Percentiles rank a stretch among this genome's conserved stretches.
Conservation (phyloP, 2,113 vertebrate species). For the Periophthalmus modestus region DNA sequence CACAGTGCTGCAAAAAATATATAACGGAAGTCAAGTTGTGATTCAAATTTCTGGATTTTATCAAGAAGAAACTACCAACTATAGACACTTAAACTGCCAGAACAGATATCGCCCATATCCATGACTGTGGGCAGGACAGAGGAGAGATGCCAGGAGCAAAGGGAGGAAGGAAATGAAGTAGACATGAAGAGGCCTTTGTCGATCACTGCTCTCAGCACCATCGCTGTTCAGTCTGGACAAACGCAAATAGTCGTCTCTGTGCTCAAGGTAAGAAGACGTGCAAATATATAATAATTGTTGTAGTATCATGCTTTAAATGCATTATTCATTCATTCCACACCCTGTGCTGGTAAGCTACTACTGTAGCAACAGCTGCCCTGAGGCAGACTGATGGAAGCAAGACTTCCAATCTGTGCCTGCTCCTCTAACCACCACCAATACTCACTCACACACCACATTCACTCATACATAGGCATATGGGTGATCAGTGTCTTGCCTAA, state of each 20-base stretch:
- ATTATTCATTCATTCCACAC: too few relatives aligned
- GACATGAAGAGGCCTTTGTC: background rate
- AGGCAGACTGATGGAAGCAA: too few relatives aligned
- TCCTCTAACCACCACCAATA: too few relatives aligned
- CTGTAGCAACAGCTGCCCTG: too few relatives aligned
- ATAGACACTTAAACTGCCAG: background rate
- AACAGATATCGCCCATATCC: background rate
- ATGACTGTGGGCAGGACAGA: slow-evolving; percentile 16
- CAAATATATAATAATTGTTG: too few relatives aligned
- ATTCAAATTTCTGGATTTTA: background rate
- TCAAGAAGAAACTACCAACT: background rate
- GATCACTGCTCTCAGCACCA: slow-evolving; percentile 53
- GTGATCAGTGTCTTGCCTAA: too few relatives aligned
- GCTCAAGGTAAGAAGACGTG: slow-evolving; percentile 37
- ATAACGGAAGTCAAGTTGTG: background rate
- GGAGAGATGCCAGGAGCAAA: background rate
- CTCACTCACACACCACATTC: too few relatives aligned
- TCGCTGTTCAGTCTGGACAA: slow-evolving; percentile 51
- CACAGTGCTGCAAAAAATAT: background rate
- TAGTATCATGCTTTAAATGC: too few relatives aligned
- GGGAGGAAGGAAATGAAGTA: background rate
- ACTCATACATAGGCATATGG: too few relatives aligned
- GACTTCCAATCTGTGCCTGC: too few relatives aligned
- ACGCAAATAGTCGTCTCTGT: slow-evolving; percentile 49
- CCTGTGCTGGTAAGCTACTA: too few relatives aligned